Evolutionary conservation across 1,140 invertebrate genomes (phyloP), one percentile per base, ranked within the genome.

Genomic region (Oscheius sp.): DNA sequence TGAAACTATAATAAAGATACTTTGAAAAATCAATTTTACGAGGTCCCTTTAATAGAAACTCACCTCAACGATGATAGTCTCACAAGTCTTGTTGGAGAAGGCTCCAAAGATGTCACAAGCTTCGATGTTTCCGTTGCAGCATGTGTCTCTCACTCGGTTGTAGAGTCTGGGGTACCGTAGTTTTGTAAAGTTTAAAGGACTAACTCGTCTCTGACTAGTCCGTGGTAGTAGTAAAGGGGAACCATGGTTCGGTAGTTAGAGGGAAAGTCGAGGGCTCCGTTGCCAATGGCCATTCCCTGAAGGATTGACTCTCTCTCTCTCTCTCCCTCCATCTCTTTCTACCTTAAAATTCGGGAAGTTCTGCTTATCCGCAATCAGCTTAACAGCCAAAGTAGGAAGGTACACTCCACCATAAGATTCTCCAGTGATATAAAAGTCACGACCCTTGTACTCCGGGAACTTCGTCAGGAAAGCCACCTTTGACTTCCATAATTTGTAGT

Each of bases 361-460:
- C 1, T 4, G 0, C n/a, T 64, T 73, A 28, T 73, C 63, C 13
- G 74, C 62, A 7, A 87, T 66, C 3, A 88, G 79, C 35, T 81
- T 77, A 3, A 84, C 80, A 23, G 86, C 82, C 34, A 88, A 76
- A 3, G 87, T 88, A 20, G 85, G 85, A 42, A 86, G 68, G 58
- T 85, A 85, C 49, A 86, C 78, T 15, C 85, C 86, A 18, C 74
- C 86, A 77, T 86, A 86, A 29, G 81, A 84, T 77, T 86, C 85
- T 32, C 85, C 85, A 45, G 85, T 84, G 34, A 86, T 79, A 65
- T 84, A 86, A 38, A 86, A 86, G 28, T 81, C 78, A 70, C 82
- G 86, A 2, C 77, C 75, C 26, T 75, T 76, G 70, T 84, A 88
- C 74, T 87, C 84, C 10, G 87, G 87, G 78, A 86, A 88, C 75